phyloP scores from a whole-genome alignment of 2,888 invertebrate genomes.

The Caenorhabditis panamensis region DNA sequence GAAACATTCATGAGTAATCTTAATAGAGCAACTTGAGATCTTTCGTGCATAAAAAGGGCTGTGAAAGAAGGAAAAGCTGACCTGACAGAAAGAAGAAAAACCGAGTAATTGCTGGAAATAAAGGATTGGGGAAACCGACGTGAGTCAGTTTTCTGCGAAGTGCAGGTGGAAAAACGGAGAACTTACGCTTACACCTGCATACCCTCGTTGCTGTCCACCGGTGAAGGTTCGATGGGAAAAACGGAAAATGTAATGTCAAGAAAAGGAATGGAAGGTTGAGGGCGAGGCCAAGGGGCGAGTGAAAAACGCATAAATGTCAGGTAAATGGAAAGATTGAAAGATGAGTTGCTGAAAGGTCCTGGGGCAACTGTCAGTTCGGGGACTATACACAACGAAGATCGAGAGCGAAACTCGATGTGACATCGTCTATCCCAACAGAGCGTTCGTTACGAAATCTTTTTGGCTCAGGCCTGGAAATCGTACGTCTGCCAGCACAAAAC shows the following conservation, averaged over 20 bases:
- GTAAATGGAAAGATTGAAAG: background rate
- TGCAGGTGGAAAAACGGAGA: constrained; percentile 23
- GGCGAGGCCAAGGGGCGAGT: background rate
- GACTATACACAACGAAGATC: background rate
- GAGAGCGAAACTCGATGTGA: constrained; percentile 24
- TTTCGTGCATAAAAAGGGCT: background rate
- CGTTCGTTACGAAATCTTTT: too few species aligned
- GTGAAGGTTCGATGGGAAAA: background rate
- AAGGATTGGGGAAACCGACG: background rate
- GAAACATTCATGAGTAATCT: constrained; percentile 16
- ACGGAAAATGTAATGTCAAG: background rate
- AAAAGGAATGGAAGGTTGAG: background rate
- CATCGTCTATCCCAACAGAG: background rate
- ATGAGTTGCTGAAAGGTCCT: background rate
- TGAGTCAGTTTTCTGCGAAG: constrained; percentile 16
- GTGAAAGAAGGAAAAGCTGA: background rate
- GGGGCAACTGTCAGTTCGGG: background rate
- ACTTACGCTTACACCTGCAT: constrained; percentile 8
- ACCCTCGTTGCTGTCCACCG: background rate
- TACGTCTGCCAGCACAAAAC: too few species aligned
- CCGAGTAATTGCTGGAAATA: constrained; percentile 17
- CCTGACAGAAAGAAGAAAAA: background rate
- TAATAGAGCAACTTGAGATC: constrained; percentile 10
- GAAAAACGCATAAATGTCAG: constrained; percentile 2
- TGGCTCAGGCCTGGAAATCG: too few species aligned